phyloP scores from a whole-genome alignment of 2,113 vertebrate species.

The Tylochromis polylepis region DNA sequence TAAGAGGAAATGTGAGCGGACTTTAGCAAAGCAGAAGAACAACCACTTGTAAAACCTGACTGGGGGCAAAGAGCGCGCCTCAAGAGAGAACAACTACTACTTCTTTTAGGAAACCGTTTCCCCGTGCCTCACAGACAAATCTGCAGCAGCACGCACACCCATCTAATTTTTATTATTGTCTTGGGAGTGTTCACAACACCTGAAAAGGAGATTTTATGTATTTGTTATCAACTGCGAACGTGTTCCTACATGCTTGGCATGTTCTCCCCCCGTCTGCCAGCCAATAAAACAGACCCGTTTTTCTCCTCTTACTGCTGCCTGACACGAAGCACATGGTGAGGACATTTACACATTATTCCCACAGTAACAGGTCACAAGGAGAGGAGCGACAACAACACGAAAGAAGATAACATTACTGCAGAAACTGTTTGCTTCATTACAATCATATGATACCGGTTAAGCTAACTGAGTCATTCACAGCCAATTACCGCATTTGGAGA shows the following conservation, averaged over 20 bases:
- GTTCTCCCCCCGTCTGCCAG: not conserved
- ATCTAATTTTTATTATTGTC: not conserved
- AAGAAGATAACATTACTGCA: not conserved
- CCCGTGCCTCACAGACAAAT: not conserved
- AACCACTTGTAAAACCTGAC: not conserved
- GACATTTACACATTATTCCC: not conserved
- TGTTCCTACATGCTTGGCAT: not conserved
- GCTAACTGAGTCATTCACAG: constrained; percentile 41
- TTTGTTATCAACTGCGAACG: too few relatives aligned
- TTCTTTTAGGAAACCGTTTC: too few relatives aligned
- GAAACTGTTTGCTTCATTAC: constrained; percentile 13
- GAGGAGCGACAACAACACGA: not conserved
- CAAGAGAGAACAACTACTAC: too few relatives aligned
- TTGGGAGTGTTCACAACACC: not conserved
- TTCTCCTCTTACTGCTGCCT: not conserved
- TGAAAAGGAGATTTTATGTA: not conserved
- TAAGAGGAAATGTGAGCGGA: not conserved
- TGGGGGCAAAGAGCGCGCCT: too few relatives aligned
- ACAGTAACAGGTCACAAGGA: constrained; percentile 5
- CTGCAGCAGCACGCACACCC: not conserved
- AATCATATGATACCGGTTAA: constrained; percentile 60
- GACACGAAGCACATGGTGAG: not conserved
- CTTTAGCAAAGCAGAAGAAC: not conserved
- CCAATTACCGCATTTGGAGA: constrained; percentile 50
- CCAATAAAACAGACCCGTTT: not conserved